Percentiles rank a stretch among this genome's conserved stretches.
These are phyloP conservation scores for Cryptoprocta ferox DNA, from an alignment of 2,797 vertebrate genomes.

Conservation along the genomic window DNA sequence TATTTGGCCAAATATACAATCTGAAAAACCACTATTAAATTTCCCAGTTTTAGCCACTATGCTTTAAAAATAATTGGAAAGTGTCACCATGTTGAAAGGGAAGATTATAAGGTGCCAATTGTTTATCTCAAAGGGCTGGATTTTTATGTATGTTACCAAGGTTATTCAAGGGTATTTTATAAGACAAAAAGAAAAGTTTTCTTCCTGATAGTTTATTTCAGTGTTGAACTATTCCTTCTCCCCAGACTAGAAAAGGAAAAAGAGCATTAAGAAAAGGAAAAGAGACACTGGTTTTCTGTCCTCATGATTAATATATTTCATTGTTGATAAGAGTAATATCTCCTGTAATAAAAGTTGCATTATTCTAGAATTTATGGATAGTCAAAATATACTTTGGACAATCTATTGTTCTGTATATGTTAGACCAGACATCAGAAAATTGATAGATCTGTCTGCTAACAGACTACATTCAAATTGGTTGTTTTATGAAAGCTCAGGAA, in stretches of 20 bases:
- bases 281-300: neutral
- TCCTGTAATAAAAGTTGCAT: neutral
- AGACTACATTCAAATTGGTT: neutral
- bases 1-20: neutral
- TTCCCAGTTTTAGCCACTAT: neutral
- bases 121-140: neutral
- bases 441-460: neutral
- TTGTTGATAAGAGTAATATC: neutral
- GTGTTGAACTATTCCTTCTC: neutral
- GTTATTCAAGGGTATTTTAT: neutral
- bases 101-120: neutral
- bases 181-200: neutral
- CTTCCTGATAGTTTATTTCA: neutral
- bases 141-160: neutral
- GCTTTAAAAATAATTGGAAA: neutral
- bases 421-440: neutral
- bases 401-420: neutral
- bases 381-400: neutral
- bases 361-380: neutral
- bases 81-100: neutral
- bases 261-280: neutral
- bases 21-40: neutral
- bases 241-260: neutral
- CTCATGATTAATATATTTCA: neutral
- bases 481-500: neutral